Base-by-base conservation (phyloP, 2,113 vertebrate species). In the Donacobius atricapilla region DNA sequence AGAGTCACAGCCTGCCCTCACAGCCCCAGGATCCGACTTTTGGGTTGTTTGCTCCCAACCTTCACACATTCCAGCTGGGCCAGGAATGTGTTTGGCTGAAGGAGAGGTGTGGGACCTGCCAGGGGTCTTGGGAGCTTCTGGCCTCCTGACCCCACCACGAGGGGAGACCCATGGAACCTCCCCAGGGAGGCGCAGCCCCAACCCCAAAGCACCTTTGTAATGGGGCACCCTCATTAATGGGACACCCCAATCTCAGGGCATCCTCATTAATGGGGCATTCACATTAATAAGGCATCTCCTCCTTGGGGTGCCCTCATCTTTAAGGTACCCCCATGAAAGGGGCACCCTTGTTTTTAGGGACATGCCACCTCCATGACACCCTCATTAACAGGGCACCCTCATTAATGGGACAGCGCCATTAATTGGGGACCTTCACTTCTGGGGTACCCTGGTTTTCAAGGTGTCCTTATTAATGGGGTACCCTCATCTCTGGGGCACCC, bases 1-100 rank as follows among this genome's bases (percentile, higher is more conserved):
- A 3, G 39, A n/a, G 18, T 10, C 40, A 13, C 40, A 44, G 28
- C 58, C 63, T 90, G 58, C 7, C 35, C 61, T 18, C 44, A 2
- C 14, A 6, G 58, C 33, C 31, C 50, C 58, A 8, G 19, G 23
- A 9, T 14, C n/a, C 57, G 48, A 56, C 30, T 78, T 70, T 73
- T 1, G 64, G 87, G 56, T 6, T 37, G 33, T 9, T 72, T 64
- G 20, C 17, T 22, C 31, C 33, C 1, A 0, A 0, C 31, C 2
- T 25, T 73, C 69, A 27, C 44, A n/a, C 72, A 39, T 89, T 87
- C 69, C 90, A 75, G 45, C 25, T 3, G 0, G 28, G 16, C 31
- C 0, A 0, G 83, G 51, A 18, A 6, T 4, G 16, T 13, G 16
- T 13, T 65, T 30, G 44, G 35, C 53, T 23, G 33, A 17, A 2